Evolutionary conservation across 2,113 vertebrate genomes (phyloP), one percentile per base, ranked within the genome.

Genomic region (Butorides virescens): DNA sequence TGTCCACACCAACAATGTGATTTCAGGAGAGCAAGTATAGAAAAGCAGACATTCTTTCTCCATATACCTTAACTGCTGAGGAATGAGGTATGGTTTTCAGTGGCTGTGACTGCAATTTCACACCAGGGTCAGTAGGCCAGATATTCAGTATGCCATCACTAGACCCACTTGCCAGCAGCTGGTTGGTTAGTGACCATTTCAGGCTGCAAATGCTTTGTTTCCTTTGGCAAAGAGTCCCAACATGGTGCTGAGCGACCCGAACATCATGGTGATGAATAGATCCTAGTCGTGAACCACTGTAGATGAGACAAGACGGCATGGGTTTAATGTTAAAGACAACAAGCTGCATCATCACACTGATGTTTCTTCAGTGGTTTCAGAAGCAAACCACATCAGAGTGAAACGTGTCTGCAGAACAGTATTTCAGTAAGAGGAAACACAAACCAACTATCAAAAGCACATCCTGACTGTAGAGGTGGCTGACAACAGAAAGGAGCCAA

Each of bases 211-310:
- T 94, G 14, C 83, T 97, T 39, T 97, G 96, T 27, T 89, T 92
- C 42, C 91, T 97, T 77, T 98, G 98, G 30, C 29, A 26, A 37
- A 98, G 86, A 30, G 91, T 88, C 8, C 98, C 98, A 11, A 98
- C 81, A 9, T 81, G 77, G 37, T 98, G 95, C 23, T 83, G 49
- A 59, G 97, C 92, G 73, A 86, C 86, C 34, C 97, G 96, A 23
- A 97, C 93, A 92, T 99, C 98, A 1, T 97, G 88, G 85, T 98
- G 98, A 73, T 97, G 90, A 94, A 98, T 97, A n/a, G 29, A 96
- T 70, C 98, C 98, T 36, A 98, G 93, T 47, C 95, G 89, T 22
- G 97, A 99, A 39, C 98, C 98, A 39, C 98, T 99, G 96, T n/a
- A n/a, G n/a, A 44, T 1, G 1, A 95, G 12, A 79, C 46, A 81